Evolutionary conservation across 2,888 invertebrate species (phyloP).

Genomic region (Pristionchus exspectatus): DNA sequence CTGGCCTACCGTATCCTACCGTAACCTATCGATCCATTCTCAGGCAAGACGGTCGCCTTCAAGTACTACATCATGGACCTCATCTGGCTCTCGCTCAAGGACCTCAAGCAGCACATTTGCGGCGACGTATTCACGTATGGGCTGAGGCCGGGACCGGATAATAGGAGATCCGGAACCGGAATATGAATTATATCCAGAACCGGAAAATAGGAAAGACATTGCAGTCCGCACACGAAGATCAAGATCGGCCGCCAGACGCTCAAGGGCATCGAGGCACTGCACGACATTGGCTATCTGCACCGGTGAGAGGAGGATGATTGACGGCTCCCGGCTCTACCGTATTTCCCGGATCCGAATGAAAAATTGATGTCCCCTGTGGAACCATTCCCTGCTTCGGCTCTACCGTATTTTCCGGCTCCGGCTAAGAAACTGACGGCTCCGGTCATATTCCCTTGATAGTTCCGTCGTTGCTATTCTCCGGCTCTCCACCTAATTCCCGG

Average conservation of each 20-base stretch:
- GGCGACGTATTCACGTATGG: neutral
- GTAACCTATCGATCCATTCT: neutral
- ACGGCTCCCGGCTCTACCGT: neutral
- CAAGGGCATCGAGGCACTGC: slow-evolving; percentile 21
- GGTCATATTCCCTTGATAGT: neutral
- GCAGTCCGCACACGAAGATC: slow-evolving; percentile 20
- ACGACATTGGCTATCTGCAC: neutral
- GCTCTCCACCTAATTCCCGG: neutral
- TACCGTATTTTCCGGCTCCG: neutral
- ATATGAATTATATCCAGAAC: neutral
- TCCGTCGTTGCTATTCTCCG: neutral
- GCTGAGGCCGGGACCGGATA: neutral
- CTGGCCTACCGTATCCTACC: no score
- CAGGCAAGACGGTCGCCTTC: slow-evolving; percentile 10
- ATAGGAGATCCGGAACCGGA: neutral
- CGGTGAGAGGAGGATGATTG: slow-evolving; percentile 5
- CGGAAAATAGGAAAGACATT: neutral
- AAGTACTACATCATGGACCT: slow-evolving; percentile 35
- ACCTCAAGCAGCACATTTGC: neutral
- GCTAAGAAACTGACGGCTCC: no score
- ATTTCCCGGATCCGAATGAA: neutral
- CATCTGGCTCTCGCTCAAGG: neutral
- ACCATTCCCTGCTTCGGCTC: neutral
- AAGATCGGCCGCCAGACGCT: slow-evolving; percentile 15
- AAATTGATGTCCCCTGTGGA: no score